A percentile compares a stretch with the other conserved stretches of the same genome.
phyloP scores from a whole-genome alignment of 2,113 vertebrate species.

The Heloderma charlesbogerti region DNA sequence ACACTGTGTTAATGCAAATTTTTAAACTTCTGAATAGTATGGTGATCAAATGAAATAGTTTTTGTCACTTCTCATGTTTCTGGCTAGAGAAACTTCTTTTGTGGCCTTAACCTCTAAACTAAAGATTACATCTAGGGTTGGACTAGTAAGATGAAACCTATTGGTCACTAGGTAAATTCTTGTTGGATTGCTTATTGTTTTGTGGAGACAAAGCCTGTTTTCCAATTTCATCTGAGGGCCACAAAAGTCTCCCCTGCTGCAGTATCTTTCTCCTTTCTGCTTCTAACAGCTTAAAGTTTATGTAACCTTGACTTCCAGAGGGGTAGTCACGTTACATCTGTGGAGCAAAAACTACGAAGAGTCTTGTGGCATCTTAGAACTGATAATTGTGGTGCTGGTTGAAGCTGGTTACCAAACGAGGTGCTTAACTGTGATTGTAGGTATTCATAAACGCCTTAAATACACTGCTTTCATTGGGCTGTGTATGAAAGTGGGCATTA shows the following conservation, averaged over 20 bases:
- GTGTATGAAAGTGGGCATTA: neutral
- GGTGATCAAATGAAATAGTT: neutral
- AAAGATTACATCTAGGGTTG: neutral
- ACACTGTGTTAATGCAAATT: neutral
- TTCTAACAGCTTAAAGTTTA: neutral
- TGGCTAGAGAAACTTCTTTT: neutral
- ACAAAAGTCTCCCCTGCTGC: neutral
- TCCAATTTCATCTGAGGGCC: neutral
- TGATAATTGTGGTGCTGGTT: neutral
- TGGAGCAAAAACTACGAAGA: too few species aligned
- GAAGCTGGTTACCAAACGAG: neutral
- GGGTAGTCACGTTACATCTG: too few species aligned
- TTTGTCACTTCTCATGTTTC: neutral
- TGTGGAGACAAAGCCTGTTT: neutral
- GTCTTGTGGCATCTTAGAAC: too few species aligned
- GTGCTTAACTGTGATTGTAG: too few species aligned
- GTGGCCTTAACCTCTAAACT: neutral
- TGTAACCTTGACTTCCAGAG: constrained; percentile 3
- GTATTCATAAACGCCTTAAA: neutral
- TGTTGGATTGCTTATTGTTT: neutral
- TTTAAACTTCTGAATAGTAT: neutral
- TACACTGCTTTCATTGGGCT: neutral
- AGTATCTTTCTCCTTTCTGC: neutral
- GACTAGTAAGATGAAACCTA: neutral
- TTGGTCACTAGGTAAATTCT: neutral